Evolutionary conservation across 1,140 invertebrate genomes (phyloP).

Genomic region (Heliconius nattereri): DNA sequence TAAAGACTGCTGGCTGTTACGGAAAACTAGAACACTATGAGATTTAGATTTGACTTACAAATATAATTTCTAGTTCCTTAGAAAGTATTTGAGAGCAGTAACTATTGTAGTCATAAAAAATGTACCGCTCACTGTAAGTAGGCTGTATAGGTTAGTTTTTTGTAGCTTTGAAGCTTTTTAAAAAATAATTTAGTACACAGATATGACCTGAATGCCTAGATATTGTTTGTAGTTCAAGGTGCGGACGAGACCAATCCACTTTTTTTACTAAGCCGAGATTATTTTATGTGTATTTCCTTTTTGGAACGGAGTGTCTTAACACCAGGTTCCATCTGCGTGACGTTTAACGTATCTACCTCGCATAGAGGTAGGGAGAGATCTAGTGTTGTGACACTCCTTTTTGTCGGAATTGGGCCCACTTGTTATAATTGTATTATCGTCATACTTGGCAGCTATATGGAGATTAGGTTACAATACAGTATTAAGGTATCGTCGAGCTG

Average conservation of each 20-base stretch:
- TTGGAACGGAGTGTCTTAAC: no score
- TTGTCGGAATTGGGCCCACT: no score
- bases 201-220: constrained; percentile 25
- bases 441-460: no score
- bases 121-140: neutral
- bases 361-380: no score
- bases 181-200: neutral
- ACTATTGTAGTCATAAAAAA: neutral
- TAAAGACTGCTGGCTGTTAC: no score
- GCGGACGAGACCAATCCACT: neutral
- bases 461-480: no score
- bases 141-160: neutral
- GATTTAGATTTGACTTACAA: neutral
- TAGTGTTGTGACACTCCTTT: no score
- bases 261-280: neutral
- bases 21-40: neutral
- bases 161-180: constrained; percentile 1
- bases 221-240: constrained; percentile 31
- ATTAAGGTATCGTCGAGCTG: no score
- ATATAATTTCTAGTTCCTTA: neutral
- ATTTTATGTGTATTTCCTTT: neutral
- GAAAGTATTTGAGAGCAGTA: constrained; percentile 4
- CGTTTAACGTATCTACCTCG: no score
- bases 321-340: no score
- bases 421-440: no score